Base-by-base conservation (phyloP, 2,113 vertebrate species). In the Syngnathus scovelli region DNA sequence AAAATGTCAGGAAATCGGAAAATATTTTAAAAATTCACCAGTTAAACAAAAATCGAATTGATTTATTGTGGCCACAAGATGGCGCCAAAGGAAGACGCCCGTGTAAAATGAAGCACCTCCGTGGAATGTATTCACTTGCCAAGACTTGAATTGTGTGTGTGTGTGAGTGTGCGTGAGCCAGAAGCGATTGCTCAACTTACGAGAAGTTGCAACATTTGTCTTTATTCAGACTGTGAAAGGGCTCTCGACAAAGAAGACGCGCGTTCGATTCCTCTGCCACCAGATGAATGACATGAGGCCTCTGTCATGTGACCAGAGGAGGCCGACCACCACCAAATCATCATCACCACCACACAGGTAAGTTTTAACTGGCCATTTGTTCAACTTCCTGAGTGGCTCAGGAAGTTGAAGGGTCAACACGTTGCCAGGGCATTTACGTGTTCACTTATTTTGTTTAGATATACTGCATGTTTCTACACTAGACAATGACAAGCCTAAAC, bases 131-230 rank as follows among this genome's bases (percentile, higher is more conserved):
- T 3, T 7, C 21, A 15, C 27, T 16, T 16, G 55, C 27, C 55
- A 16, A 27, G 27, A 36, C 55, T 7, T 58, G 54, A 33, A 33
- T 21, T 10, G 41, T 13, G 41, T 12, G 41, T 43, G 41, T 43
- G 41, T 43, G 51, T 52, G 49, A 2, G 8, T 9, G 18, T 19
- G 51, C 8, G 49, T 52, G 49, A 2, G 55, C 61, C 41, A 62
- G 61, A 21, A 16, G 61, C 6, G 15, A 58, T 62, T 62, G 39
- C 61, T 44, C 21, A 62, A 62, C 61, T 23, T 21, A 44, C 5
- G 6, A 62, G 12, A 62, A 62, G n/a, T 62, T 62, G 15, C 61
- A 44, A 43, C 60, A 62, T 23, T 38, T 43, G 39, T 44, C 38
- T 23, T 62, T 43, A 7, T 21, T 46, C 41, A 27, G n/a, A 44